Conservation (phyloP, 2,888 invertebrate genomes). For the Drosophila fulvimacula region DNA sequence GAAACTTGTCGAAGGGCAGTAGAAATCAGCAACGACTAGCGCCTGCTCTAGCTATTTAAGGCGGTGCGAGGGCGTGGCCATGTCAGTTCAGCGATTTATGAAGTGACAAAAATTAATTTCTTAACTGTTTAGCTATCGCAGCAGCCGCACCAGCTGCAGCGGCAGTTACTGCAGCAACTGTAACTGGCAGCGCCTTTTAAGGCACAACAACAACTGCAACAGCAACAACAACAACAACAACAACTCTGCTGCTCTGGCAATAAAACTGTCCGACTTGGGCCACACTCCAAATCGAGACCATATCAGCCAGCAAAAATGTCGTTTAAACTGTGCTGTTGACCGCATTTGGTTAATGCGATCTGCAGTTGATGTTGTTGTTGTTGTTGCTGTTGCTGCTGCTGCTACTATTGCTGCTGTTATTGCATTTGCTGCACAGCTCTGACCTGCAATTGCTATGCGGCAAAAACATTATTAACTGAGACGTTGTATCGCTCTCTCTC, state of each 20-base stretch:
- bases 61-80: not conserved
- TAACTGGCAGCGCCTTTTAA: constrained; percentile 66
- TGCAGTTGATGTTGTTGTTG: constrained; percentile 24
- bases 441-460: constrained; percentile 50
- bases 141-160: constrained; percentile 39
- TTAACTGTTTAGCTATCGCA: constrained; percentile 81
- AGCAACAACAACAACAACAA: constrained; percentile 17
- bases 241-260: constrained; percentile 52
- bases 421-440: constrained; percentile 32
- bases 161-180: constrained; percentile 43
- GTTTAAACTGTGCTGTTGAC: constrained; percentile 78
- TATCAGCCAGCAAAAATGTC: constrained; percentile 78
- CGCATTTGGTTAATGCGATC: constrained; percentile 80
- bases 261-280: constrained; percentile 77
- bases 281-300: constrained; percentile 73
- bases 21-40: not conserved
- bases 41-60: not conserved
- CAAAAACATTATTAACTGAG: constrained; percentile 61
- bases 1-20: not conserved
- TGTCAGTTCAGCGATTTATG: constrained; percentile 71
- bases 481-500: not conserved
- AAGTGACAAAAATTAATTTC: constrained; percentile 84
- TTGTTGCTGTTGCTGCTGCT: constrained; percentile 17
- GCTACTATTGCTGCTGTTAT: constrained; percentile 18
- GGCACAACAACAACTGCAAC: constrained; percentile 50